A percentile compares a stretch with the other conserved stretches of the same genome.
Conservation (phyloP, 2,888 invertebrate species). For the Nemotelus pantherinus region DNA sequence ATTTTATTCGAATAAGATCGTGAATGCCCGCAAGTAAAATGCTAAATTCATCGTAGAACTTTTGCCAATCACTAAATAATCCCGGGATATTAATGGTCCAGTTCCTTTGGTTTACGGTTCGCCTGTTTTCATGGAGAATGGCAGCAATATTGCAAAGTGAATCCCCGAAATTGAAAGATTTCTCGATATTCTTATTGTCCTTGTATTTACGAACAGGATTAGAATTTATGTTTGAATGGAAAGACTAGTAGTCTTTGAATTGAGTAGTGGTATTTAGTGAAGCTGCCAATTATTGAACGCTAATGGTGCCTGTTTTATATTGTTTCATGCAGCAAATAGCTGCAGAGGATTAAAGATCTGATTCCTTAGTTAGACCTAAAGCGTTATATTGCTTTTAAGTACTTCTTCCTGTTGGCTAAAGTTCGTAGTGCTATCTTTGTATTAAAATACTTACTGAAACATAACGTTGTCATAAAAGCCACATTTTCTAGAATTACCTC, state of each 20-base stretch:
- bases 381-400: too few relatives aligned
- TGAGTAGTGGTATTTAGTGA: constrained; percentile 11
- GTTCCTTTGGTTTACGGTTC: constrained; percentile 39
- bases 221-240: constrained; percentile 37
- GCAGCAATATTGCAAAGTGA: background rate
- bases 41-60: constrained; percentile 30
- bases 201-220: constrained; percentile 44
- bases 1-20: constrained; percentile 18
- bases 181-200: constrained; percentile 36
- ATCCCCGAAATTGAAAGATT: constrained; percentile 41
- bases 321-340: background rate
- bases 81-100: constrained; percentile 47
- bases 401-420: too few relatives aligned
- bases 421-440: too few relatives aligned
- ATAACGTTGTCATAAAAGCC: too few relatives aligned
- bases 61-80: constrained; percentile 44
- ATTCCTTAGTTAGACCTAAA: too few relatives aligned
- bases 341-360: too few relatives aligned
- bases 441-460: too few relatives aligned
- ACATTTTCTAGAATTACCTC: too few relatives aligned
- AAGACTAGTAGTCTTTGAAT: constrained; percentile 18
- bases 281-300: constrained; percentile 11
- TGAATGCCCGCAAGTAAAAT: constrained; percentile 41
- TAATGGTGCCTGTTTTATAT: constrained; percentile 36
- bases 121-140: constrained; percentile 31